phyloP scores from a whole-genome alignment of 1,140 invertebrate genomes.

The Atta cephalotes region DNA sequence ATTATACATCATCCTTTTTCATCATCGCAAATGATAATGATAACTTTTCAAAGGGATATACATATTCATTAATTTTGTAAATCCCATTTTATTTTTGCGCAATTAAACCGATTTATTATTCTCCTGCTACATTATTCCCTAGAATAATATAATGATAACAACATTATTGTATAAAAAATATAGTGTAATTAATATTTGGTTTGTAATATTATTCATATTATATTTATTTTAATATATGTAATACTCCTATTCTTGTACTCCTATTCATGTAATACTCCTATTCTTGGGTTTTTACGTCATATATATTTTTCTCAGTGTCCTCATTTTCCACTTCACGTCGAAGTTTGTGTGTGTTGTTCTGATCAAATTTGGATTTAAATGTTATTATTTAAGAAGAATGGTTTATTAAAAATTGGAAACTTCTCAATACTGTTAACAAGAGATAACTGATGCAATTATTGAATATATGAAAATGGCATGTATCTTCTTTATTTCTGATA shows the following conservation, averaged over 20 bases:
- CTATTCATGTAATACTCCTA: background rate
- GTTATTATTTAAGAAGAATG: slow-evolving; percentile 6
- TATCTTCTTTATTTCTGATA: slow-evolving; percentile 7
- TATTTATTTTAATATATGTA: slow-evolving; percentile 22
- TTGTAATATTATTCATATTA: background rate
- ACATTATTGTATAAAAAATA: background rate
- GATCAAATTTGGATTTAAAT: slow-evolving; percentile 29
- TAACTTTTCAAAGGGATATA: background rate
- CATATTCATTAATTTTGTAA: slow-evolving; percentile 12
- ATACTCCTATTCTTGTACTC: background rate
- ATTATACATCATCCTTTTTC: background rate
- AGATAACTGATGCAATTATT: slow-evolving; percentile 3
- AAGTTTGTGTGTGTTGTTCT: background rate
- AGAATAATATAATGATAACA: slow-evolving; percentile 3
- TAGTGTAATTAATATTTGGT: slow-evolving; percentile 39
- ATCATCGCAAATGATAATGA: background rate
- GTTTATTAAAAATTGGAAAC: slow-evolving; percentile 25
- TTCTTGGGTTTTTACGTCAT: background rate
- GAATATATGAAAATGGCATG: background rate
- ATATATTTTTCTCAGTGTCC: background rate
- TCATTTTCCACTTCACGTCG: background rate
- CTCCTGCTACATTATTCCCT: background rate
- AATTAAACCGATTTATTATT: background rate
- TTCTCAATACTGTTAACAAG: slow-evolving; percentile 3
- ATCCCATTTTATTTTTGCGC: background rate